Conservation (phyloP, 2,888 invertebrate species). For the Trypoxylon attenuatum region DNA sequence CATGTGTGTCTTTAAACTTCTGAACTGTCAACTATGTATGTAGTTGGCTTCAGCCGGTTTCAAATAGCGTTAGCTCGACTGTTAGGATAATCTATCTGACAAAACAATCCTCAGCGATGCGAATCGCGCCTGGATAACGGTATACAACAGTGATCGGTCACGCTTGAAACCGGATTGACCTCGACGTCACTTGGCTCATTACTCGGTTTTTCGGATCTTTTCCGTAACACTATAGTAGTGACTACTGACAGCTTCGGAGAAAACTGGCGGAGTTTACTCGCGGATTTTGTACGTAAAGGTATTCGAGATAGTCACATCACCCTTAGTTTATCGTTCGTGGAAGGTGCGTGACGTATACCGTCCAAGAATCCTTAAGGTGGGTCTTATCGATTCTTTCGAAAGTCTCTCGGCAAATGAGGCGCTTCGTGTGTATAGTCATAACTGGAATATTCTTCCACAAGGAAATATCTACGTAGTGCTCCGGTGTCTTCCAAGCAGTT, state of each 20-base stretch:
- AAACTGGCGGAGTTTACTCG: slow-evolving; percentile 14
- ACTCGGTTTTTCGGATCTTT: slow-evolving; percentile 26
- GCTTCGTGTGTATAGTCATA: slow-evolving; percentile 2
- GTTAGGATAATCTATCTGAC: too few species aligned
- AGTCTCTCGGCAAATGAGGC: slow-evolving; percentile 23
- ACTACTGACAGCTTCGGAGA: background rate
- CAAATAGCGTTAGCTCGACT: slow-evolving; percentile 7
- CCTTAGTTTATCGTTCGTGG: slow-evolving; percentile 49
- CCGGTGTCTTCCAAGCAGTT: too few species aligned
- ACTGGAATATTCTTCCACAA: too few species aligned
- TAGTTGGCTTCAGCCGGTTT: background rate
- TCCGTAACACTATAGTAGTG: slow-evolving; percentile 13
- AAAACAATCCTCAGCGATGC: background rate
- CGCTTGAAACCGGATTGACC: background rate
- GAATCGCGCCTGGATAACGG: slow-evolving; percentile 10
- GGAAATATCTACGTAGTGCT: too few species aligned
- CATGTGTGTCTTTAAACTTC: too few species aligned
- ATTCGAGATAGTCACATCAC: slow-evolving; percentile 18
- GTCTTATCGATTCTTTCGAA: slow-evolving; percentile 54
- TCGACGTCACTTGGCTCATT: background rate
- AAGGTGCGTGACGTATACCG: slow-evolving; percentile 52
- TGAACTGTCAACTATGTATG: too few species aligned
- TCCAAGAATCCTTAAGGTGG: slow-evolving; percentile 43
- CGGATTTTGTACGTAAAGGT: slow-evolving; percentile 40
- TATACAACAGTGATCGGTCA: slow-evolving; percentile 4